A percentile compares a stretch with the other conserved stretches of the same genome.
Evolutionary conservation across 2,888 invertebrate species (phyloP).

Genomic region (Oligia latruncula): DNA sequence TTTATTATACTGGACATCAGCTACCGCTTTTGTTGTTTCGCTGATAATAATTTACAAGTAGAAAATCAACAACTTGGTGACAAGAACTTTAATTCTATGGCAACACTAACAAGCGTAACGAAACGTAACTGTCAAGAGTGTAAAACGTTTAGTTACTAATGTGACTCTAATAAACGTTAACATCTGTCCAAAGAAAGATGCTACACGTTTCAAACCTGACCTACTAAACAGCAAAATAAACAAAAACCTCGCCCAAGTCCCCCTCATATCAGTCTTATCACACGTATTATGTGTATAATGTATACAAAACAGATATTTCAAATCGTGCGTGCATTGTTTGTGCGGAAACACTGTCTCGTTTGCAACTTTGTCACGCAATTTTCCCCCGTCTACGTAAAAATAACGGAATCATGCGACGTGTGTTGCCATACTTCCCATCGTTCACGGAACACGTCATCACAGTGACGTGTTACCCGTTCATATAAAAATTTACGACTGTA

Average conservation of each 20-base stretch:
- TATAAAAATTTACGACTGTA: slow-evolving; percentile 84
- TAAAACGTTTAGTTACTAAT: slow-evolving; percentile 46
- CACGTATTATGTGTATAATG: slow-evolving; percentile 62
- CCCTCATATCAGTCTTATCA: slow-evolving; percentile 66
- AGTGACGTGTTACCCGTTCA: slow-evolving; percentile 78
- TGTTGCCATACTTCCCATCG: slow-evolving; percentile 72
- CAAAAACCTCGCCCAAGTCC: slow-evolving; percentile 55
- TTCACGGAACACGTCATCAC: slow-evolving; percentile 73
- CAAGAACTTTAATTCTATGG: slow-evolving; percentile 17
- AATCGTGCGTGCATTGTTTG: slow-evolving; percentile 79
- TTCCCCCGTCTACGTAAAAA: slow-evolving; percentile 75
- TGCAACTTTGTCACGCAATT: slow-evolving; percentile 81
- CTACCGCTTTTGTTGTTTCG: slow-evolving; percentile 31
- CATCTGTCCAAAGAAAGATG: slow-evolving; percentile 35
- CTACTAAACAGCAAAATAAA: slow-evolving; percentile 51
- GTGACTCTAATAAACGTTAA: slow-evolving; percentile 44
- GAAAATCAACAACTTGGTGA: slow-evolving; percentile 23
- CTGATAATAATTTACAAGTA: slow-evolving; percentile 33
- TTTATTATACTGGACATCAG: slow-evolving; percentile 41
- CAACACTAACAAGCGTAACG: slow-evolving; percentile 25
- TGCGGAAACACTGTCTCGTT: slow-evolving; percentile 72
- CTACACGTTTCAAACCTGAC: slow-evolving; percentile 48
- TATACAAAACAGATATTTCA: slow-evolving; percentile 77
- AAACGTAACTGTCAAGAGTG: slow-evolving; percentile 41
- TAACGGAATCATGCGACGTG: slow-evolving; percentile 64